Percentiles rank a stretch among this genome's conserved stretches.
phyloP scores from a whole-genome alignment of 1,140 invertebrate species.

The Aphaenogaster floridana region DNA sequence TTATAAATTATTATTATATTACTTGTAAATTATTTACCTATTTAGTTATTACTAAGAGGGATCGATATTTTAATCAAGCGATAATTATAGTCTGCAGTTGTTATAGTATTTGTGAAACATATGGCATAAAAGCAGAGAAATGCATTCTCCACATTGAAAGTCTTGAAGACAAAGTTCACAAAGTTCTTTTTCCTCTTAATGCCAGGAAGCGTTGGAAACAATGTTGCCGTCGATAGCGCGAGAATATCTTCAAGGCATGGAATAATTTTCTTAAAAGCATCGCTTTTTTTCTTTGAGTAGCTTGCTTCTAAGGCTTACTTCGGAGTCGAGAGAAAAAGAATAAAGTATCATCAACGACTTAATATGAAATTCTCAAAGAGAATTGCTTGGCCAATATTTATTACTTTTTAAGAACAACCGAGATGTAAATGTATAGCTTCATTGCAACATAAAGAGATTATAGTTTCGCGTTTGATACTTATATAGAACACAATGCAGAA shows the following conservation, averaged over 20 bases:
- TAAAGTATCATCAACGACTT: conserved; percentile 42
- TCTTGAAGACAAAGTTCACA: conserved; percentile 34
- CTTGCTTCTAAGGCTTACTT: conserved; percentile 16
- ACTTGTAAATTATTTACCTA: background rate
- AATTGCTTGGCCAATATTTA: conserved; percentile 40
- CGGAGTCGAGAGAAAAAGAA: conserved; percentile 10
- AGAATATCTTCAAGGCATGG: conserved; percentile 46
- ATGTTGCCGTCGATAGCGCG: conserved; percentile 29
- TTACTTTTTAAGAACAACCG: conserved; percentile 1
- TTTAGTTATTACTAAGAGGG: background rate
- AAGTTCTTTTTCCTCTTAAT: conserved; percentile 13
- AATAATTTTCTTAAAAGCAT: conserved; percentile 63
- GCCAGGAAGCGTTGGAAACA: conserved; percentile 18
- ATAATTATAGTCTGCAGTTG: background rate
- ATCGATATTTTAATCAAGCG: background rate
- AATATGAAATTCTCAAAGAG: conserved; percentile 28
- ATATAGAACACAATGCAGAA: background rate
- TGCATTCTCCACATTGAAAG: conserved; percentile 7
- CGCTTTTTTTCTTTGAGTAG: conserved; percentile 6
- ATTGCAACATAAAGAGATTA: background rate
- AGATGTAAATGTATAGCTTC: background rate
- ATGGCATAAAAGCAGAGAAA: background rate
- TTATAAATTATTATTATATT: background rate
- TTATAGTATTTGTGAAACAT: background rate
- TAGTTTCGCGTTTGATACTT: background rate